A percentile compares a stretch with the other conserved stretches of the same genome.
Conservation (phyloP, 2,888 invertebrate species). For the Trimorus sp. region DNA sequence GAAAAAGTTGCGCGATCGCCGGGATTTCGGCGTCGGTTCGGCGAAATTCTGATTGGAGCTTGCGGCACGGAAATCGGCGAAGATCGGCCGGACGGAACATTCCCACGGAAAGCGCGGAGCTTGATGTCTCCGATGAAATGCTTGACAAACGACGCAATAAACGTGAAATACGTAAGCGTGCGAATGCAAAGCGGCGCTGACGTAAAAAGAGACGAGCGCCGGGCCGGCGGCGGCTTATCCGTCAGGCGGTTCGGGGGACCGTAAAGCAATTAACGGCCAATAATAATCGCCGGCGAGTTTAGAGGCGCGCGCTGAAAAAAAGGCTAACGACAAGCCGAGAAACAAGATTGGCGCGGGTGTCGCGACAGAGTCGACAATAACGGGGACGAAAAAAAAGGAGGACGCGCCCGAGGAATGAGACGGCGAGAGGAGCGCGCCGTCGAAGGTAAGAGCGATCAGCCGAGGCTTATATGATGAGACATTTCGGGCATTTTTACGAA, state of each 20-base stretch:
- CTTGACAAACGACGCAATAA: conserved; percentile 28
- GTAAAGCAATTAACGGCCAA: conserved; percentile 77
- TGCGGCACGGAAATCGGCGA: no score
- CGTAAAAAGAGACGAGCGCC: conserved; percentile 31
- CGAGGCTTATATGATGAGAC: conserved; percentile 79
- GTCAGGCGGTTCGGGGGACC: conserved; percentile 63
- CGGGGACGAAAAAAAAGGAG: conserved; percentile 36
- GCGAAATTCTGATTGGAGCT: no score
- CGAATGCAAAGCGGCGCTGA: conserved; percentile 40
- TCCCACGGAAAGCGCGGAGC: conserved; percentile 42
- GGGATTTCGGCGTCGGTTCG: no score
- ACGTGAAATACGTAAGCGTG: conserved; percentile 38
- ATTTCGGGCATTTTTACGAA: conserved; percentile 79
- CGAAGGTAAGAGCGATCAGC: conserved; percentile 72
- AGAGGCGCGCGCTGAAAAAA: conserved; percentile 44
- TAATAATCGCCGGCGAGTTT: conserved; percentile 73
- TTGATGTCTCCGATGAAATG: conserved; percentile 34
- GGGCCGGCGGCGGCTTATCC: conserved; percentile 50
- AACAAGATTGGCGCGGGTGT: conserved; percentile 57
- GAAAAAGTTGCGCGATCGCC: no score
- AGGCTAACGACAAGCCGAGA: conserved; percentile 11
- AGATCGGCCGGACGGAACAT: neutral
- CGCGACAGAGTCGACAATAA: conserved; percentile 59
- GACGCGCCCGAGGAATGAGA: conserved; percentile 34
- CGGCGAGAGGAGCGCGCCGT: conserved; percentile 40